phyloP scores from a whole-genome alignment of 2,888 invertebrate genomes.

The Drosophila pegasa region DNA sequence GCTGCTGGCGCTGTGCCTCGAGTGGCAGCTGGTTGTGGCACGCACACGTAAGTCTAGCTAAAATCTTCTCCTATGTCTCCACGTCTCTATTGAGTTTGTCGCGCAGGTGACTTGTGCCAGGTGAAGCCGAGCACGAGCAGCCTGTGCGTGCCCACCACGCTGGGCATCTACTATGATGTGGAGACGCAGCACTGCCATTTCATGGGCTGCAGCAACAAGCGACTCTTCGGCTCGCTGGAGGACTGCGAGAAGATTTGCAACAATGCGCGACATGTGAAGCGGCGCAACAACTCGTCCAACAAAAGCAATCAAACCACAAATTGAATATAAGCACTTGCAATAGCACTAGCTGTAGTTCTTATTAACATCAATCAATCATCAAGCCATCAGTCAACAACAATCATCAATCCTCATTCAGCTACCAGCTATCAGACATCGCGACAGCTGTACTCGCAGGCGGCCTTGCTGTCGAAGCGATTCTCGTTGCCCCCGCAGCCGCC shows the following conservation, averaged over 20 bases:
- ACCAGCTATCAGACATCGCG: slow-evolving; percentile 59
- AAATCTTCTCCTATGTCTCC: too few species aligned
- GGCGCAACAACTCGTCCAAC: slow-evolving; percentile 47
- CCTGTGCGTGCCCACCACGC: slow-evolving; percentile 77
- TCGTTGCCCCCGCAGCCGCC: slow-evolving; percentile 91
- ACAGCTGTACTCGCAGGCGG: slow-evolving; percentile 88
- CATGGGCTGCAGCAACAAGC: slow-evolving; percentile 80
- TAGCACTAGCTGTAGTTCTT: slow-evolving; percentile 34
- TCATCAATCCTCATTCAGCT: slow-evolving; percentile 7
- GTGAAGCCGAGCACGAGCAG: slow-evolving; percentile 79
- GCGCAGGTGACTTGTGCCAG: slow-evolving; percentile 79
- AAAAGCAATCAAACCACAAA: slow-evolving; percentile 65
- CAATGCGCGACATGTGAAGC: slow-evolving; percentile 69
- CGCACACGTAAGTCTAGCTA: slow-evolving; percentile 53
- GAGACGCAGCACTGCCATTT: slow-evolving; percentile 82
- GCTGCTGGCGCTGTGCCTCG: slow-evolving; percentile 38
- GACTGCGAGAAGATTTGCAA: slow-evolving; percentile 83
- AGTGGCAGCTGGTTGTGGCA: slow-evolving; percentile 46
- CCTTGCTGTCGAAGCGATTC: slow-evolving; percentile 89
- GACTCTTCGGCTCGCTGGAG: slow-evolving; percentile 76
- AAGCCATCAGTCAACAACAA: slow-evolving; percentile 1
- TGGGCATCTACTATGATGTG: slow-evolving; percentile 81
- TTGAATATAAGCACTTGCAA: slow-evolving; percentile 44
- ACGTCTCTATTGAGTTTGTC: slow-evolving; percentile 1
- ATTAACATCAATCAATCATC: slow-evolving; percentile 19